Conservation (phyloP, 2,797 vertebrate species). For the Amniataba percoides region DNA sequence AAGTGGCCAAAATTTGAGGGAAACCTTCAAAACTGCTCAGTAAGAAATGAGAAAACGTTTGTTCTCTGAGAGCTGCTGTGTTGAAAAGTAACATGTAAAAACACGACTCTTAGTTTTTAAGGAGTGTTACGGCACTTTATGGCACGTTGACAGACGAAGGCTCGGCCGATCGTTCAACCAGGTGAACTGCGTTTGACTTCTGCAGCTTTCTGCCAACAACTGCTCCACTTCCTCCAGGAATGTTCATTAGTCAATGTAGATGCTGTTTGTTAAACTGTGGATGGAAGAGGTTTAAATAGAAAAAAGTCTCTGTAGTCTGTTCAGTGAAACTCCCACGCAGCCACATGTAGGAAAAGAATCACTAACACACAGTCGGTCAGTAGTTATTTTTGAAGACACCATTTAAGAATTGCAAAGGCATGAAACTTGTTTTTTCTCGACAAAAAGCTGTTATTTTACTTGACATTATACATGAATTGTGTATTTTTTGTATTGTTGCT, state of each 20-base stretch:
- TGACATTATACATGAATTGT: constrained; percentile 19
- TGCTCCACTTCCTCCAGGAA: constrained; percentile 3
- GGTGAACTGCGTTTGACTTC: not conserved
- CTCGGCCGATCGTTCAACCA: constrained; percentile 9
- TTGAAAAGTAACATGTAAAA: constrained; percentile 17
- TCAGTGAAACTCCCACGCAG: constrained; percentile 2
- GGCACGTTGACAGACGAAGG: not conserved
- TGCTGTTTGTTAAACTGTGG: not conserved
- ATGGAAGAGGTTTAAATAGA: too few species aligned
- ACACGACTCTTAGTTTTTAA: not conserved
- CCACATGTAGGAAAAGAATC: constrained; percentile 10
- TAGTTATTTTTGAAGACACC: constrained; percentile 9
- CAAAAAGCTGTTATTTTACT: constrained; percentile 38
- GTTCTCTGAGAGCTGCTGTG: constrained; percentile 14
- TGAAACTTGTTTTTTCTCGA: constrained; percentile 4
- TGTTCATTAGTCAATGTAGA: not conserved
- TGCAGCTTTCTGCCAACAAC: constrained; percentile 7
- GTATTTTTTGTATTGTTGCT: constrained; percentile 29
- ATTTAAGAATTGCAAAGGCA: not conserved
- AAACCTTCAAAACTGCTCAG: not conserved
- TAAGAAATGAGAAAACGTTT: not conserved
- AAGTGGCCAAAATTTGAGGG: not conserved
- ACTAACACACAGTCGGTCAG: not conserved
- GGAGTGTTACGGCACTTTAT: constrained; percentile 40
- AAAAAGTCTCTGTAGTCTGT: too few species aligned